These are phyloP conservation scores for Pedicia rivosa DNA, from an alignment of 2,888 invertebrate species.

Conservation along the genomic window DNA sequence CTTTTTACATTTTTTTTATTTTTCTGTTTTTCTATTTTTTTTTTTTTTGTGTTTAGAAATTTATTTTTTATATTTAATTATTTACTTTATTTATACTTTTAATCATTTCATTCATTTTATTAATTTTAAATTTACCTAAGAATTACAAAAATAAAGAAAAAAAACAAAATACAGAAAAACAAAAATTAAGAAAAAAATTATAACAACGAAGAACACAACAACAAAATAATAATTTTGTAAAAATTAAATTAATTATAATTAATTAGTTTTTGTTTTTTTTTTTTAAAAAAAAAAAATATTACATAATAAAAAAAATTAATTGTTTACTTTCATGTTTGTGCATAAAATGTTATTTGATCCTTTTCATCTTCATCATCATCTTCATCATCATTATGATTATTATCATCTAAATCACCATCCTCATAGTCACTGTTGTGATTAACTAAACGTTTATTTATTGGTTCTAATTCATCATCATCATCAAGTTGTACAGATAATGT, in stretches of 20 bases:
- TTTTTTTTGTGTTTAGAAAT: too few relatives aligned
- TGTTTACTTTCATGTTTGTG: constrained; percentile 4
- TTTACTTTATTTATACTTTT: too few relatives aligned
- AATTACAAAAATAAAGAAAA: too few relatives aligned
- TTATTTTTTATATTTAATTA: too few relatives aligned
- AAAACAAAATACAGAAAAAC: too few relatives aligned
- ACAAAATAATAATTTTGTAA: too few relatives aligned
- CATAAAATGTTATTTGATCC: constrained; percentile 8
- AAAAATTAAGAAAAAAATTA: too few relatives aligned
- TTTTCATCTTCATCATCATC: constrained; percentile 16
- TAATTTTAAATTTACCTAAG: too few relatives aligned
- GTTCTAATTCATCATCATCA: constrained; percentile 12
- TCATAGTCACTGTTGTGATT: background rate
- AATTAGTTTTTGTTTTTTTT: background rate
- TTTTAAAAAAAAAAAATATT: background rate
- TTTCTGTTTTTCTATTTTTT: too few relatives aligned
- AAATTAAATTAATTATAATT: background rate
- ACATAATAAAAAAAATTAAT: background rate
- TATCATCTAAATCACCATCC: background rate
- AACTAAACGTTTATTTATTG: background rate
- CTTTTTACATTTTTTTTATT: too few relatives aligned
- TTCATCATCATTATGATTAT: constrained; percentile 13
- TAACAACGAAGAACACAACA: too few relatives aligned
- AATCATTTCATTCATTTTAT: too few relatives aligned
- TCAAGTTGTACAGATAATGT: constrained; percentile 14